A percentile compares a stretch with the other conserved stretches of the same genome.
Evolutionary conservation across 2,113 vertebrate genomes (phyloP).

Genomic region (Cyphomyrus plagiostoma): DNA sequence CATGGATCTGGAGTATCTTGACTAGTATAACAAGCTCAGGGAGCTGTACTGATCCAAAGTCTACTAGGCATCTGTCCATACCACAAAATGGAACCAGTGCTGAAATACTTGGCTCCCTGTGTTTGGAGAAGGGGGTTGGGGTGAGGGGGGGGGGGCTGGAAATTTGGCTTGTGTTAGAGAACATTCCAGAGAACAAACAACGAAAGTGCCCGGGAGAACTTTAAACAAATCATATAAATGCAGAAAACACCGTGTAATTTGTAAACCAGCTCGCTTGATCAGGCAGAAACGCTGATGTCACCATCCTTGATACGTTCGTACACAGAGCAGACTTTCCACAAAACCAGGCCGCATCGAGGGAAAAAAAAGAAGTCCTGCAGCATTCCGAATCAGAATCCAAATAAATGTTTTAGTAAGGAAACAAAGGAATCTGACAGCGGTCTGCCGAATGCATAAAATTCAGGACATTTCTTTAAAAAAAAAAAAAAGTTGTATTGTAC

Average conservation of each 20-base stretch:
- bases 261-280: slow-evolving; percentile 33
- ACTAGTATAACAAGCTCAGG: slow-evolving; percentile 22
- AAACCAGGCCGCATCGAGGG: neutral
- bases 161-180: slow-evolving; percentile 22
- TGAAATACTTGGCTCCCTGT: slow-evolving; percentile 15
- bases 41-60: slow-evolving; percentile 17
- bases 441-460: neutral
- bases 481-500: neutral
- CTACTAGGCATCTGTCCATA: slow-evolving; percentile 27
- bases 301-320: slow-evolving; percentile 42
- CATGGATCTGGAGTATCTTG: slow-evolving; percentile 13
- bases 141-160: neutral
- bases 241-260: slow-evolving; percentile 26
- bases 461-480: neutral
- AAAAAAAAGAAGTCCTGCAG: slow-evolving; percentile 21
- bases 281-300: slow-evolving; percentile 41
- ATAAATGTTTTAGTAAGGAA: slow-evolving; percentile 43
- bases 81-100: slow-evolving; percentile 24
- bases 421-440: slow-evolving; percentile 26
- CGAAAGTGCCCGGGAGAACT: slow-evolving; percentile 15
- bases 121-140: slow-evolving; percentile 24
- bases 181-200: slow-evolving; percentile 29
- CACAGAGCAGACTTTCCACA: slow-evolving; percentile 27
- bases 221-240: slow-evolving; percentile 31
- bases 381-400: slow-evolving; percentile 29